A percentile compares a stretch with the other conserved stretches of the same genome.
phyloP scores from a whole-genome alignment of 2,797 vertebrate species.

The Rhinatrema bivittatum region DNA sequence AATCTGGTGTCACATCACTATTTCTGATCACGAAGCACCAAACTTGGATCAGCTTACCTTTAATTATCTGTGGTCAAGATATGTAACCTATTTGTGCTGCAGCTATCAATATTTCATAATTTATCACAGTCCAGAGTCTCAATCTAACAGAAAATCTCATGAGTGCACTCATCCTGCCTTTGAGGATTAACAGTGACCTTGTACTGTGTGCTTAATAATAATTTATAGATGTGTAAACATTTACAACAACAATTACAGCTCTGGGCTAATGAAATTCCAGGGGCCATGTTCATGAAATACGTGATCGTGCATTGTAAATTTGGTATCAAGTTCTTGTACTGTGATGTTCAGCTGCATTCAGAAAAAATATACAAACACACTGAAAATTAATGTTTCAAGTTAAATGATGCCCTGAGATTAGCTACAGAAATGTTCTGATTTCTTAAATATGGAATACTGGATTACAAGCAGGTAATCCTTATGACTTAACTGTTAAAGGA shows the following conservation, averaged over 20 bases:
- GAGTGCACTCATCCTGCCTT: conserved; percentile 15
- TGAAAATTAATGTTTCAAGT: conserved; percentile 24
- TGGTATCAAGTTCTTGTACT: conserved; percentile 24
- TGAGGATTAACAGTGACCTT: conserved; percentile 32
- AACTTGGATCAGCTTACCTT: too few relatives aligned
- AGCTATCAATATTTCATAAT: conserved; percentile 28
- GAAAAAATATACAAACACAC: conserved; percentile 23
- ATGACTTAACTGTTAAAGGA: too few relatives aligned
- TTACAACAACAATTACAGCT: conserved; percentile 39
- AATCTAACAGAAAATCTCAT: conserved; percentile 23
- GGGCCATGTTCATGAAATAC: conserved; percentile 28
- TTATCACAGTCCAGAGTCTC: conserved; percentile 24
- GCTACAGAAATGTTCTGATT: too few relatives aligned
- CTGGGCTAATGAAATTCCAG: conserved; percentile 32
- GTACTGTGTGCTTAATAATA: conserved; percentile 29
- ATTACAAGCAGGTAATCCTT: too few relatives aligned
- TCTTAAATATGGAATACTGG: too few relatives aligned
- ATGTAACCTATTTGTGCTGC: conserved; percentile 13
- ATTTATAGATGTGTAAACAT: conserved; percentile 40
- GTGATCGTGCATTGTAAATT: conserved; percentile 37
- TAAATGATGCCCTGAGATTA: background rate
- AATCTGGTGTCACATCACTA: too few relatives aligned
- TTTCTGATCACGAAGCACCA: too few relatives aligned
- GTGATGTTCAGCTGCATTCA: conserved; percentile 30
- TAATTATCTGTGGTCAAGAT: conserved; percentile 18